Conservation (phyloP, 2,797 vertebrate species). For the Margarornis squamiger region DNA sequence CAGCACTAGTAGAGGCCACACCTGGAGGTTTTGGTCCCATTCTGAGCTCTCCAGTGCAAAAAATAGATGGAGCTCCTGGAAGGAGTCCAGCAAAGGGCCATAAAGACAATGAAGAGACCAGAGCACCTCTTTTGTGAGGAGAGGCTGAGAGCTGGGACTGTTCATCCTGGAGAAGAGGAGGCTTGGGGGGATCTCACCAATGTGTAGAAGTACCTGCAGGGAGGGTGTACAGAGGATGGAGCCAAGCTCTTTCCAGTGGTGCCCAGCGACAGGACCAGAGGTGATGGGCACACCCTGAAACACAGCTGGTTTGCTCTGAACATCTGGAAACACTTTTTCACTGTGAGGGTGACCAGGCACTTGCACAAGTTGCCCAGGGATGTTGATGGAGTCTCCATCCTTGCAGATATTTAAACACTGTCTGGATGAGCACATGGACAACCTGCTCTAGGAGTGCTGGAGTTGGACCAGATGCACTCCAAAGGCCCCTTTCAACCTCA, state of each 20-base stretch:
- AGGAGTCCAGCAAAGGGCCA: neutral
- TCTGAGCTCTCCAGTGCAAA: neutral
- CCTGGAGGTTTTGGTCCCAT: neutral
- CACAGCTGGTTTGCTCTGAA: accelerated
- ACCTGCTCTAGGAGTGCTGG: neutral
- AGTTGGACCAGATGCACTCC: neutral
- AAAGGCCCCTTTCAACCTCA: neutral
- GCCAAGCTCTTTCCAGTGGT: neutral
- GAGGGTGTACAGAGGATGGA: accelerated
- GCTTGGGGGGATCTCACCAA: neutral
- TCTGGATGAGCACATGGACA: accelerated
- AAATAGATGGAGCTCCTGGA: neutral
- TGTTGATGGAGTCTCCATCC: neutral
- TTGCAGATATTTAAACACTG: accelerated
- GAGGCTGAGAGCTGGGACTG: neutral
- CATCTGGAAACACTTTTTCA: neutral
- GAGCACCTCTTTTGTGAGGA: neutral
- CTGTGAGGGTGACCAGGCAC: neutral
- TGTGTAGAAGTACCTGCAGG: neutral
- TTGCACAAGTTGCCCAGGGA: neutral
- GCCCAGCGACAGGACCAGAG: neutral
- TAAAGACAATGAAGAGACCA: neutral
- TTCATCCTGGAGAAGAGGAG: neutral
- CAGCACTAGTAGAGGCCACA: neutral
- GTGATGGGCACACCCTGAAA: accelerated